Evolutionary conservation across 2,113 vertebrate genomes (phyloP).

Genomic region (Lota lota): DNA sequence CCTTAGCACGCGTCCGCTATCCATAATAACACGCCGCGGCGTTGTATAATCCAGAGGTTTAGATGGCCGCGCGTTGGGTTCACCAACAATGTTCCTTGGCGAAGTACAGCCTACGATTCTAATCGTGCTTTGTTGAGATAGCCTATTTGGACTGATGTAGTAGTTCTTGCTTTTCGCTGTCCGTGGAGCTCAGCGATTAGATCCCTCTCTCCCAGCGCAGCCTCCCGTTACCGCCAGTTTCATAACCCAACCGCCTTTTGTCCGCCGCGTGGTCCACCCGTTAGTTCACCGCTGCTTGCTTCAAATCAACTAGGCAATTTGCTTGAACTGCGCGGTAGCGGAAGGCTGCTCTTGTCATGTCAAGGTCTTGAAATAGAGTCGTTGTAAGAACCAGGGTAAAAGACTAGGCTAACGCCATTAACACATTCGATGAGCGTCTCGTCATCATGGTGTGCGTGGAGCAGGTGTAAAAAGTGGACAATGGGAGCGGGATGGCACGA

Average conservation of each 20-base stretch:
- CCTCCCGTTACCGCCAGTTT: slow-evolving; percentile 29
- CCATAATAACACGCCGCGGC: too few species aligned
- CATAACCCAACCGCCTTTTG: slow-evolving; percentile 25
- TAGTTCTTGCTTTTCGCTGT: background rate
- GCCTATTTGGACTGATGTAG: background rate
- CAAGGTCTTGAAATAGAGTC: background rate
- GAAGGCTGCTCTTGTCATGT: background rate
- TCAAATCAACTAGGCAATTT: background rate
- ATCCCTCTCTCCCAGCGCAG: slow-evolving; percentile 38
- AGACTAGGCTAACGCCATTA: background rate
- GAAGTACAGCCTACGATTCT: too few species aligned
- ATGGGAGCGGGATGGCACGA: slow-evolving; percentile 56
- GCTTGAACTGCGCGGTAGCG: background rate
- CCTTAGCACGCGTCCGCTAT: background rate
- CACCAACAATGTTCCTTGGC: background rate
- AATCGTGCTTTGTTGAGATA: too few species aligned
- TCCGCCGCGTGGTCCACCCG: slow-evolving; percentile 3
- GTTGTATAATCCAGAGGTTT: too few species aligned
- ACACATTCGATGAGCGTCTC: background rate
- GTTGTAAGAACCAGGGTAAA: background rate
- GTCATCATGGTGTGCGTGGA: background rate
- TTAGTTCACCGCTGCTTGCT: slow-evolving; percentile 13
- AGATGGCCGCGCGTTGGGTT: background rate
- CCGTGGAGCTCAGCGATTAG: slow-evolving; percentile 5
- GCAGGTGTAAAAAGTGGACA: slow-evolving; percentile 8